Conservation (phyloP, 2,797 vertebrate genomes). For the Eidolon dupreanum region DNA sequence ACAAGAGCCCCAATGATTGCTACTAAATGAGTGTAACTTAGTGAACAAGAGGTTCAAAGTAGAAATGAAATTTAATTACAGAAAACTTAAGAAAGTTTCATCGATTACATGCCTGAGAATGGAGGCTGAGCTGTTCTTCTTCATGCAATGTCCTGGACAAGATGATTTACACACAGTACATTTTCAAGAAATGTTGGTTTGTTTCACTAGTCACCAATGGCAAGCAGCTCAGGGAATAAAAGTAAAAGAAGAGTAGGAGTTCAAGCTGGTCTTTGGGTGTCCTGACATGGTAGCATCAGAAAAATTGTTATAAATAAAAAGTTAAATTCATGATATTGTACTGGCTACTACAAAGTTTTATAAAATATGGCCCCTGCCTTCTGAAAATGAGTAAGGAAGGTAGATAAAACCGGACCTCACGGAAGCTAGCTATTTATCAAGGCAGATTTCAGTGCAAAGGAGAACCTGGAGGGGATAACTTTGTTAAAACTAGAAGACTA, state of each 20-base stretch:
- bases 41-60: not conserved
- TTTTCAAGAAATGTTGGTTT: not conserved
- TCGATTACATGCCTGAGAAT: not conserved
- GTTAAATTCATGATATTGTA: not conserved
- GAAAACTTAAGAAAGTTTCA: not conserved
- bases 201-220: not conserved
- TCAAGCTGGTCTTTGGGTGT: not conserved
- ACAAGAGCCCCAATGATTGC: not conserved
- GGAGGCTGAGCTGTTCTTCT: not conserved
- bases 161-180: not conserved
- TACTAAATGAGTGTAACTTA: not conserved
- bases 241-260: not conserved
- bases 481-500: not conserved
- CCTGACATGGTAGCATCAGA: not conserved
- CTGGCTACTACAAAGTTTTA: not conserved
- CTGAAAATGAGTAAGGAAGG: constrained; percentile 35
- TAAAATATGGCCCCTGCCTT: not conserved
- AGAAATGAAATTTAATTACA: not conserved
- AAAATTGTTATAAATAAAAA: constrained; percentile 5
- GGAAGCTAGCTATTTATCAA: not conserved
- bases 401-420: not conserved
- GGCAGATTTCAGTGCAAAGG: not conserved
- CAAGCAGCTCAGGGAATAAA: not conserved
- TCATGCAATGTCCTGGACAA: not conserved
- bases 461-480: not conserved